These are phyloP conservation scores for Atherinosoma microstoma DNA, from an alignment of 2,797 vertebrate genomes.

Conservation along the genomic window DNA sequence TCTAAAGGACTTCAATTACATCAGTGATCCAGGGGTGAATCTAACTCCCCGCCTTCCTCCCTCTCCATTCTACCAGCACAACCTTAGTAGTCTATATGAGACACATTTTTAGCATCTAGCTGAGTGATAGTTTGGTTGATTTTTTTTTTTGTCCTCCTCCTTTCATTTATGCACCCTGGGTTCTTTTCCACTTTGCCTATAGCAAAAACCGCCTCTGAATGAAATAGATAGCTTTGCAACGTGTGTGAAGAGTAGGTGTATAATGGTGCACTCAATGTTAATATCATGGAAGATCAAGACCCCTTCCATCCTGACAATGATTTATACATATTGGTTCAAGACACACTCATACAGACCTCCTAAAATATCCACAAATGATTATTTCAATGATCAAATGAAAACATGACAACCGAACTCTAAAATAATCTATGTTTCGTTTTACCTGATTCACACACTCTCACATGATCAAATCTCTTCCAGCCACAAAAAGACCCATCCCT, in stretches of 20 bases:
- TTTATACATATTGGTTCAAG: not conserved
- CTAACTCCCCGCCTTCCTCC: too few relatives aligned
- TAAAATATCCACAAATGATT: not conserved
- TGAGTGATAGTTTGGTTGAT: too few relatives aligned
- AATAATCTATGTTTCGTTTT: not conserved
- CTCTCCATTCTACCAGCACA: too few relatives aligned
- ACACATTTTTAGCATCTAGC: too few relatives aligned
- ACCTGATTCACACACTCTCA: not conserved
- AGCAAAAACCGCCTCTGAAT: not conserved
- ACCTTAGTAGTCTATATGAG: too few relatives aligned
- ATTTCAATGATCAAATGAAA: not conserved
- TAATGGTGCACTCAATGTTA: conserved; percentile 27
- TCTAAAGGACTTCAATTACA: too few relatives aligned
- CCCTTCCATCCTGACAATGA: conserved; percentile 48
- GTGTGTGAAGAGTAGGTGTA: conserved; percentile 1
- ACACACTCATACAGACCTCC: not conserved
- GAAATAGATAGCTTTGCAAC: not conserved
- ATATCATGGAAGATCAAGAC: conserved; percentile 34
- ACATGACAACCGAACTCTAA: not conserved
- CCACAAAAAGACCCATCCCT: too few relatives aligned
- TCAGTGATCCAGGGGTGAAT: too few relatives aligned
- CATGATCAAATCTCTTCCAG: not conserved
- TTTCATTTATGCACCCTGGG: too few relatives aligned
- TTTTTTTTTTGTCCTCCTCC: too few relatives aligned
- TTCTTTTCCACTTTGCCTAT: not conserved